A percentile compares a stretch with the other conserved stretches of the same genome.
These are phyloP conservation scores for Cantharis rufa DNA, from an alignment of 2,888 invertebrate species.

Conservation along the genomic window DNA sequence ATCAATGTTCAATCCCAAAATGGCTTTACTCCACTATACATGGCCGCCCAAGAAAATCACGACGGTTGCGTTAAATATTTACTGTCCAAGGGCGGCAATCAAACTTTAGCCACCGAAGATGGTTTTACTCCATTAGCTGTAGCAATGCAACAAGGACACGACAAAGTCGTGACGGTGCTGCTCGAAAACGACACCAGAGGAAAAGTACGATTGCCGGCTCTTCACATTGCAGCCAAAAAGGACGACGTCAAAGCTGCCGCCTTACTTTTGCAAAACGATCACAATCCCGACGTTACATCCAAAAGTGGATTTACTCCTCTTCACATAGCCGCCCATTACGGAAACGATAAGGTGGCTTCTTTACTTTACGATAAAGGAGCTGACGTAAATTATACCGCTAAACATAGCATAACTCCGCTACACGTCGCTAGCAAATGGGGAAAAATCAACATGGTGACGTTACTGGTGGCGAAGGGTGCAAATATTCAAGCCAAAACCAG, in stretches of 20 bases:
- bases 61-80: conserved; percentile 90
- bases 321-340: conserved; percentile 98
- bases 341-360: conserved; percentile 91
- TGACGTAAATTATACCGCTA: conserved; percentile 93
- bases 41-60: conserved; percentile 98
- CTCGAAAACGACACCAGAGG: conserved; percentile 96
- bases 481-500: conserved; percentile 91
- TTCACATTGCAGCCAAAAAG: conserved; percentile 98
- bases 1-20: conserved; percentile 96
- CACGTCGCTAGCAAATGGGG: conserved; percentile 99
- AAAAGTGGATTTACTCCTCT: conserved; percentile 98
- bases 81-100: conserved; percentile 91
- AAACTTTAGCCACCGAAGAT: conserved; percentile 96
- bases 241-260: conserved; percentile 97
- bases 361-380: conserved; percentile 89
- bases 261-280: conserved; percentile 89
- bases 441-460: conserved; percentile 87
- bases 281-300: conserved; percentile 95
- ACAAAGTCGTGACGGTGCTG: conserved; percentile 93
- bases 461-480: conserved; percentile 87
- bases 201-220: conserved; percentile 92
- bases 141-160: conserved; percentile 98
- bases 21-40: conserved; percentile 97
- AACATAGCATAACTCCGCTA: conserved; percentile 97
- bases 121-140: conserved; percentile 98